Percentiles rank a stretch among this genome's conserved stretches.
phyloP scores from a whole-genome alignment of 1,140 invertebrate species.

The Calephelis virginiensis region DNA sequence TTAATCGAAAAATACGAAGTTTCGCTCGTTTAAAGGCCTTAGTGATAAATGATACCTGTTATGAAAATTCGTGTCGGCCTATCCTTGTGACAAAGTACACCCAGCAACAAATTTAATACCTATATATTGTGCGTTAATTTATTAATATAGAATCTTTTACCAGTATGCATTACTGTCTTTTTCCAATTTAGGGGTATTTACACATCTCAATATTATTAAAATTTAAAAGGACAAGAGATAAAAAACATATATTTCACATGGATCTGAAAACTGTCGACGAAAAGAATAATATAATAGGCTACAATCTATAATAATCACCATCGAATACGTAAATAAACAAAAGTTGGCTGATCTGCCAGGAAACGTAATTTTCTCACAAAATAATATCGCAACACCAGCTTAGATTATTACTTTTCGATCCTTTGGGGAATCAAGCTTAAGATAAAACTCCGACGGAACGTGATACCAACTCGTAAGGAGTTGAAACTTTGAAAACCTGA shows the following conservation, averaged over 20 bases:
- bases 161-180: no score
- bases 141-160: no score
- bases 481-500: neutral
- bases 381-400: conserved; percentile 1
- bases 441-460: conserved; percentile 3
- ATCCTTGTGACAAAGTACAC: neutral
- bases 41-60: conserved; percentile 1
- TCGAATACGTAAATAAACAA: neutral
- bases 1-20: conserved; percentile 7
- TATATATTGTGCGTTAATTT: neutral
- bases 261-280: no score
- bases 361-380: conserved; percentile 14
- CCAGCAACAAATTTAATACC: neutral
- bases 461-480: conserved; percentile 1
- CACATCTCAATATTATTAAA: no score
- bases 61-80: conserved; percentile 1
- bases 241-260: no score
- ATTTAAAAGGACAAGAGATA: no score
- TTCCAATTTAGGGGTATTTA: no score
- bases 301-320: no score
- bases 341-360: conserved; percentile 1
- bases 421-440: neutral
- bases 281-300: no score
- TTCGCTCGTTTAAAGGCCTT: neutral
- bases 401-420: conserved; percentile 13